These are phyloP conservation scores for Macrochelys suwanniensis DNA, from an alignment of 2,797 vertebrate species.

Conservation along the genomic window DNA sequence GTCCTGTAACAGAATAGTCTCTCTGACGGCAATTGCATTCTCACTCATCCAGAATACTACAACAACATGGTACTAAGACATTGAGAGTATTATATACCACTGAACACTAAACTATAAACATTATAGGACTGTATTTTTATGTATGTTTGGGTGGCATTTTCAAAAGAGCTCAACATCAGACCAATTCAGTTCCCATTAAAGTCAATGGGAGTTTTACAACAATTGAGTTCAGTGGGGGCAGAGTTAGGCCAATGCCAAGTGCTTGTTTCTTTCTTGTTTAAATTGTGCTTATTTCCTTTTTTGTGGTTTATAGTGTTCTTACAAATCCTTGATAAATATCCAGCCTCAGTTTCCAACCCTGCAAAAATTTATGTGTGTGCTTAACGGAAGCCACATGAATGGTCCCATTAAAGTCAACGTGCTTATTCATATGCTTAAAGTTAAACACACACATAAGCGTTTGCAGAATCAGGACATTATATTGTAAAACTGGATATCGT, in stretches of 20 bases:
- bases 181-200: neutral
- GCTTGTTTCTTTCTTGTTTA: neutral
- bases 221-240: neutral
- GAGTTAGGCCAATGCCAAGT: neutral
- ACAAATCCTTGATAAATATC: neutral
- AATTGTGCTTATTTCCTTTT: rapidly evolving
- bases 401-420: neutral
- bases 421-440: neutral
- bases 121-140: neutral
- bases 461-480: slow-evolving; percentile 32
- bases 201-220: rapidly evolving
- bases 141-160: neutral
- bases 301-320: neutral
- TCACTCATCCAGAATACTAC: neutral
- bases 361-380: neutral
- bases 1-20: neutral
- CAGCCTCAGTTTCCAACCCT: neutral
- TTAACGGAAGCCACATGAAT: neutral
- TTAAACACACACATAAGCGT: slow-evolving; percentile 30
- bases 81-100: neutral
- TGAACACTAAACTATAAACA: neutral
- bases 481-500: neutral
- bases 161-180: neutral
- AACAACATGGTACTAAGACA: neutral
- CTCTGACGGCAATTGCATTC: neutral